Evolutionary conservation across 2,797 vertebrate species (phyloP).

Genomic region (Clangula hyemalis): DNA sequence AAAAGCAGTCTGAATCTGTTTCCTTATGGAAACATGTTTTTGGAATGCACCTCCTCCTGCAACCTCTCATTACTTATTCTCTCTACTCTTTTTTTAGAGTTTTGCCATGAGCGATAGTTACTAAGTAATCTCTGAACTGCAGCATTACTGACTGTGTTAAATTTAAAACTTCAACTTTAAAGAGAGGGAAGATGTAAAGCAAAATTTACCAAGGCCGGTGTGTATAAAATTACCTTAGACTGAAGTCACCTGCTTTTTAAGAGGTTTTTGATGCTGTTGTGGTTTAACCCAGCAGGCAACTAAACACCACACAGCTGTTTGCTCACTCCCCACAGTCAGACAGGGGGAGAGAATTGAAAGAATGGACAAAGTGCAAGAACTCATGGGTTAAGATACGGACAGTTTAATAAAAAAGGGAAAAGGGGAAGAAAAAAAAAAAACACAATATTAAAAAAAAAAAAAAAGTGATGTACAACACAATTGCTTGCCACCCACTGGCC

Average conservation of each 20-base stretch:
- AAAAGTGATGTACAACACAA: no score
- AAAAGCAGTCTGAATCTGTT: not conserved
- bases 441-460: no score
- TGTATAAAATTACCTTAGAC: not conserved
- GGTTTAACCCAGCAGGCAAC: no score
- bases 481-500: no score
- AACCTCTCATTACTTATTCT: not conserved
- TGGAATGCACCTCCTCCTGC: not conserved
- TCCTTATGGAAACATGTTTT: not conserved
- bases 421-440: no score
- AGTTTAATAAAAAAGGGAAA: no score
- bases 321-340: no score
- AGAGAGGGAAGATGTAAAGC: not conserved
- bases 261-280: not conserved
- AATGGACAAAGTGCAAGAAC: no score
- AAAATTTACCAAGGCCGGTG: not conserved
- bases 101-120: not conserved
- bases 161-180: not conserved
- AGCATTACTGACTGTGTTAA: not conserved
- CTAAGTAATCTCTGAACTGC: not conserved
- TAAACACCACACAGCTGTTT: no score
- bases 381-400: no score
- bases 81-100: not conserved
- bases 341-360: no score
- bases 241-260: not conserved